phyloP scores from a whole-genome alignment of 2,888 invertebrate species.

The Pristionchus arcanus region DNA sequence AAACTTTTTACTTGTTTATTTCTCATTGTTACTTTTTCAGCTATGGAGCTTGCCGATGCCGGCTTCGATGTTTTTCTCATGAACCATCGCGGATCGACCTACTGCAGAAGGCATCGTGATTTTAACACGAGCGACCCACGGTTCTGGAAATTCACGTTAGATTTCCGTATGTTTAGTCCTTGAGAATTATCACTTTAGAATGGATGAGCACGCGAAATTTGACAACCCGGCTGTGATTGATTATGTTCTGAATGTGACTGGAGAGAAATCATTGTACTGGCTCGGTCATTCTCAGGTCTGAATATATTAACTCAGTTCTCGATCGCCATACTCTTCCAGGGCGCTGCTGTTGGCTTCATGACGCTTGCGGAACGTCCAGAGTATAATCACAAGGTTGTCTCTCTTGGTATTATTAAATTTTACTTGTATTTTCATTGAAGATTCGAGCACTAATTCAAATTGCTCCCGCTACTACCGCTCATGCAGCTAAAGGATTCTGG shows the following conservation, averaged over 20 bases:
- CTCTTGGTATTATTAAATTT: not conserved
- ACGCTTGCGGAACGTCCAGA: not conserved
- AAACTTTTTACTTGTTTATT: not conserved
- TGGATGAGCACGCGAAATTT: conserved; percentile 1
- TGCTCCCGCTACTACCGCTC: not conserved
- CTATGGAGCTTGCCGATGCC: not conserved
- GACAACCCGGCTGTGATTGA: conserved; percentile 11
- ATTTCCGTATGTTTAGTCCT: not conserved
- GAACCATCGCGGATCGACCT: not conserved
- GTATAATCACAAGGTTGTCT: not conserved
- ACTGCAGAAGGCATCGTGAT: not conserved
- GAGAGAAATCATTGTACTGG: conserved; percentile 13
- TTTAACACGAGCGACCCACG: not conserved
- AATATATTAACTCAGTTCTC: not conserved
- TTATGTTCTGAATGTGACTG: not conserved
- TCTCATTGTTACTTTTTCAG: not conserved
- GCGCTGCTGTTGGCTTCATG: not conserved
- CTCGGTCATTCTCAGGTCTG: not conserved
- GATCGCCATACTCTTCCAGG: not conserved
- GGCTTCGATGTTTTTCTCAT: conserved; percentile 14
- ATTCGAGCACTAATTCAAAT: not conserved
- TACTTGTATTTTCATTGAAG: not conserved
- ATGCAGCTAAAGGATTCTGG: not conserved
- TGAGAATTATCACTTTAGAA: not conserved
- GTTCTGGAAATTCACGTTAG: conserved; percentile 8